Evolutionary conservation across 1,140 invertebrate species (phyloP).

Genomic region (Panonychus citri): DNA sequence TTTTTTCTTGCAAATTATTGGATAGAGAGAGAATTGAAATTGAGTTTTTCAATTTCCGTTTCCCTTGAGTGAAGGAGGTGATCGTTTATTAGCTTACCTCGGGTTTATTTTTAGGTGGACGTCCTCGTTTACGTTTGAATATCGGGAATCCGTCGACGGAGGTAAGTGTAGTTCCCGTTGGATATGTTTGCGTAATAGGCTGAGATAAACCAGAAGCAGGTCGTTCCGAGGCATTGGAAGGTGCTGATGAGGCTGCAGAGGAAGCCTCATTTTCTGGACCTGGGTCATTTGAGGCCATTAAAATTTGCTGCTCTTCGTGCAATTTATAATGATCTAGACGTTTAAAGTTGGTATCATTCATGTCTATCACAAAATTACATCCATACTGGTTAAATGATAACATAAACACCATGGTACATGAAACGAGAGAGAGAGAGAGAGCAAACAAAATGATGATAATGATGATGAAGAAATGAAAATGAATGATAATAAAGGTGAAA

Average conservation of each 20-base stretch:
- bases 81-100: too few relatives aligned
- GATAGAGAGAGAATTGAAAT: too few relatives aligned
- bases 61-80: too few relatives aligned
- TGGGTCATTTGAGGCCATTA: conserved; percentile 28
- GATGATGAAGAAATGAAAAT: neutral
- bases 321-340: conserved; percentile 71
- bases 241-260: neutral
- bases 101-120: conserved; percentile 64
- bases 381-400: conserved; percentile 31
- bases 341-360: conserved; percentile 56
- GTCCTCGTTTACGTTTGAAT: conserved; percentile 65
- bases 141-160: conserved; percentile 33
- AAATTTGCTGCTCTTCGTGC: conserved; percentile 40
- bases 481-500: neutral
- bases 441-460: neutral
- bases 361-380: conserved; percentile 56
- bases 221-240: neutral
- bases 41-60: too few relatives aligned
- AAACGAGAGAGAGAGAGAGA: conserved; percentile 22
- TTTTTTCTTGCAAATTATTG: too few relatives aligned
- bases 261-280: conserved; percentile 4
- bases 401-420: neutral
- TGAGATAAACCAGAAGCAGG: neutral
- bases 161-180: conserved; percentile 21
- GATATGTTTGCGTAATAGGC: conserved; percentile 29